A percentile compares a stretch with the other conserved stretches of the same genome.
phyloP scores from a whole-genome alignment of 2,888 invertebrate genomes.

The Abrostola tripartita region DNA sequence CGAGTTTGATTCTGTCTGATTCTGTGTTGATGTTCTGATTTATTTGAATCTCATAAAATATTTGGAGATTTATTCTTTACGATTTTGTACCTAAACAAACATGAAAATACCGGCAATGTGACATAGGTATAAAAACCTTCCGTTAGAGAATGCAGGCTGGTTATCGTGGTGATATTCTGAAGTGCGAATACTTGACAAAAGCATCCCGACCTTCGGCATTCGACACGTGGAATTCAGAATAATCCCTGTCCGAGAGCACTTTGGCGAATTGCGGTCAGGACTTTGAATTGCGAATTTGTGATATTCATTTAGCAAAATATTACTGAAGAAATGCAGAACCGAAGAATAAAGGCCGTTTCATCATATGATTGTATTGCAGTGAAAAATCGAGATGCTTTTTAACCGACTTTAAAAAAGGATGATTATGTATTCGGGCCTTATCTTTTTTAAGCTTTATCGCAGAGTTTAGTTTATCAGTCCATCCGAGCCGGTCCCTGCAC shows the following conservation, averaged over 20 bases:
- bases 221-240: conserved; percentile 47
- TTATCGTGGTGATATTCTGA: conserved; percentile 34
- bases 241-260: conserved; percentile 47
- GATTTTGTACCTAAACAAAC: conserved; percentile 29
- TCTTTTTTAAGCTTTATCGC: too few relatives aligned
- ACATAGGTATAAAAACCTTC: conserved; percentile 12
- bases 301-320: conserved; percentile 29
- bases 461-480: too few relatives aligned
- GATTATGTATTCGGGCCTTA: too few relatives aligned
- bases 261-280: conserved; percentile 43
- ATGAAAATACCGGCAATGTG: conserved; percentile 22
- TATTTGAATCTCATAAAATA: background rate
- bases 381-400: too few relatives aligned
- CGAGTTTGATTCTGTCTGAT: background rate
- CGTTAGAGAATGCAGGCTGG: conserved; percentile 36
- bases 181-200: conserved; percentile 46
- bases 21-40: too few relatives aligned
- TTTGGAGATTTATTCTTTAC: background rate
- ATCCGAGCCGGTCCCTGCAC: background rate
- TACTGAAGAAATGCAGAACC: background rate
- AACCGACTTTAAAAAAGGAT: too few relatives aligned
- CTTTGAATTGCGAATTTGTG: conserved; percentile 9
- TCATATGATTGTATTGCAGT: too few relatives aligned
- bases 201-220: conserved; percentile 51
- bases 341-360: background rate